Conservation (phyloP, 1,140 invertebrate genomes). For the Drosophila prosaltans region DNA sequence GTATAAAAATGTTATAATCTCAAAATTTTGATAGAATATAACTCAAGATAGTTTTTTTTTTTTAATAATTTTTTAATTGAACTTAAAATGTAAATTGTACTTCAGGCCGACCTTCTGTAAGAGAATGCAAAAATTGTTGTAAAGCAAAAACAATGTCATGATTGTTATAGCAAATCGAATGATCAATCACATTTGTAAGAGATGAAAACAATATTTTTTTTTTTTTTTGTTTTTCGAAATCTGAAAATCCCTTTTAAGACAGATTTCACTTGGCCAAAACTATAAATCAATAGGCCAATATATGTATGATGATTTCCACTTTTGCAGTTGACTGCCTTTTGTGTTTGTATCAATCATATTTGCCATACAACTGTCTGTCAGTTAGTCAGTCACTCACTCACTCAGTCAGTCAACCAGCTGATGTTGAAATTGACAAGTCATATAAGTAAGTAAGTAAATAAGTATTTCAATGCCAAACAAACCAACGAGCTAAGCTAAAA, state of each 20-base stretch:
- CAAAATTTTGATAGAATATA: too few relatives aligned
- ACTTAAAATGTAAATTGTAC: too few relatives aligned
- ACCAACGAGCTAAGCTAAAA: background rate
- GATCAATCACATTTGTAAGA: constrained; percentile 5
- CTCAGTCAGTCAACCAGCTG: constrained; percentile 4
- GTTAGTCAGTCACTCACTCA: constrained; percentile 24
- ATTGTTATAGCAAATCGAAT: constrained; percentile 3
- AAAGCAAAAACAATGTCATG: background rate
- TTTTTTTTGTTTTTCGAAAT: background rate
- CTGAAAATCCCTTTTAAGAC: constrained; percentile 11
- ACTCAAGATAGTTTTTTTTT: too few relatives aligned
- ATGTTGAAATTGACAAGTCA: constrained; percentile 24
- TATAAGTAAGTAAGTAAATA: constrained; percentile 23
- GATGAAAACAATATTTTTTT: too few relatives aligned
- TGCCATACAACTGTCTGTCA: constrained; percentile 67
- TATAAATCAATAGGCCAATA: constrained; percentile 37
- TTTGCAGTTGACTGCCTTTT: constrained; percentile 30
- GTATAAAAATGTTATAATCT: too few relatives aligned
- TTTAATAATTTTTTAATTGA: too few relatives aligned
- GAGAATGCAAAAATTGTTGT: background rate
- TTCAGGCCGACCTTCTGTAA: background rate
- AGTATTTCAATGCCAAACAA: constrained; percentile 30
- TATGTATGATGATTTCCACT: constrained; percentile 36
- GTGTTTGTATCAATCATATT: constrained; percentile 68
- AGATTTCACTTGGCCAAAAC: constrained; percentile 3